phyloP scores from a whole-genome alignment of 2,113 vertebrate species.

The Heteronetta atricapilla region DNA sequence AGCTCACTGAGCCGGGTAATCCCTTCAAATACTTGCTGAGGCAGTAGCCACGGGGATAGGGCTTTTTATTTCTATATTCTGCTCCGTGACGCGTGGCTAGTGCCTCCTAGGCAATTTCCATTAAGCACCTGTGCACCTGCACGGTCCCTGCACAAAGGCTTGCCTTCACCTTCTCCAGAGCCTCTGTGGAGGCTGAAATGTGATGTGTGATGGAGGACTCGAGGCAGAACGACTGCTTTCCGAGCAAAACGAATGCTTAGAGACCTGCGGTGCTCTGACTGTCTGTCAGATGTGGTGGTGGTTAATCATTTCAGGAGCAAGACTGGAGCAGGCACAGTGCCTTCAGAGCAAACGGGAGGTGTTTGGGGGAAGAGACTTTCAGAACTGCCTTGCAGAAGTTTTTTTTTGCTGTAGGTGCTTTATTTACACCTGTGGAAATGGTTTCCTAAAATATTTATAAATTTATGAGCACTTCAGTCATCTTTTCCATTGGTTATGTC shows the following conservation, averaged over 20 bases:
- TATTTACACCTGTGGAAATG: neutral
- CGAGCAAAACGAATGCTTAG: neutral
- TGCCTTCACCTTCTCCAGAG: neutral
- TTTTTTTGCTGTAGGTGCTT: neutral
- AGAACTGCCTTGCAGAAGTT: neutral
- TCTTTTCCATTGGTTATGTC: neutral
- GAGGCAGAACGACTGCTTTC: neutral
- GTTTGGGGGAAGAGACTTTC: neutral
- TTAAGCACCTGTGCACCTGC: neutral
- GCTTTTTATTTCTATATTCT: neutral
- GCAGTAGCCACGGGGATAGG: neutral
- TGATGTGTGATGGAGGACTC: neutral
- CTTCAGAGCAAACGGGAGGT: neutral
- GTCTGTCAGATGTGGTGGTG: neutral
- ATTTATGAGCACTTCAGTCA: neutral
- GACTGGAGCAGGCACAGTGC: neutral
- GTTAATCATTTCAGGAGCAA: neutral
- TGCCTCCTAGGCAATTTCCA: neutral
- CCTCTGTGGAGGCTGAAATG: neutral
- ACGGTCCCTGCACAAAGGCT: neutral
- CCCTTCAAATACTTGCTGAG: neutral
- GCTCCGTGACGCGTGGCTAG: neutral
- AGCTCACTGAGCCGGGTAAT: neutral
- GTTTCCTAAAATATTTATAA: neutral
- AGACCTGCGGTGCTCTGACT: neutral